Percentiles rank a stretch among this genome's conserved stretches.
phyloP scores from a whole-genome alignment of 2,888 invertebrate species.

The Drosophila paracracens region DNA sequence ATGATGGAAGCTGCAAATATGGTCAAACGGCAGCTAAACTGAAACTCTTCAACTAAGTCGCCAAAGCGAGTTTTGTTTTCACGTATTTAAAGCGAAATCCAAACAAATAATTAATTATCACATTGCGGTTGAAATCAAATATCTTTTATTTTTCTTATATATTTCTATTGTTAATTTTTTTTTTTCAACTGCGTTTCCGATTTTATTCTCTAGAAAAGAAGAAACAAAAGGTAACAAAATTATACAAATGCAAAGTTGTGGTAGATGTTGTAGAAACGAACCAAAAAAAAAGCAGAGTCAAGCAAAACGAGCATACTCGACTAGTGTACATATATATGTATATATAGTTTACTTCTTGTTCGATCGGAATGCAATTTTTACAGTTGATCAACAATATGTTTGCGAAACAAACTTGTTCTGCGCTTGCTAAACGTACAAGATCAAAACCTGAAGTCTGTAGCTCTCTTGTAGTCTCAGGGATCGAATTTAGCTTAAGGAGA shows the following conservation, averaged over 20 bases:
- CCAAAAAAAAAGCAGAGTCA: neutral
- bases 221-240: slow-evolving; percentile 28
- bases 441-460: neutral
- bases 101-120: slow-evolving; percentile 55
- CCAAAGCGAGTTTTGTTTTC: slow-evolving; percentile 22
- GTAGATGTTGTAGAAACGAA: slow-evolving; percentile 10
- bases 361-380: neutral
- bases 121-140: slow-evolving; percentile 37
- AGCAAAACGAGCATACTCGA: neutral
- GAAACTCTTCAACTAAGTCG: slow-evolving; percentile 17
- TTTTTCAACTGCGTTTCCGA: slow-evolving; percentile 14
- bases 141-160: neutral
- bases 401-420: neutral
- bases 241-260: slow-evolving; percentile 36
- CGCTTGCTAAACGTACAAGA: neutral
- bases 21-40: slow-evolving; percentile 3
- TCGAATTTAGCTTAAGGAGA: neutral
- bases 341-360: neutral
- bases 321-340: neutral
- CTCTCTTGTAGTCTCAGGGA: neutral
- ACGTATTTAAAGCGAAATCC: slow-evolving; percentile 46
- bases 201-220: slow-evolving; percentile 4
- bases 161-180: neutral
- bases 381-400: neutral
- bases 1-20: slow-evolving; percentile 5